phyloP scores from a whole-genome alignment of 2,113 vertebrate genomes.

The Irena cyanogastra region DNA sequence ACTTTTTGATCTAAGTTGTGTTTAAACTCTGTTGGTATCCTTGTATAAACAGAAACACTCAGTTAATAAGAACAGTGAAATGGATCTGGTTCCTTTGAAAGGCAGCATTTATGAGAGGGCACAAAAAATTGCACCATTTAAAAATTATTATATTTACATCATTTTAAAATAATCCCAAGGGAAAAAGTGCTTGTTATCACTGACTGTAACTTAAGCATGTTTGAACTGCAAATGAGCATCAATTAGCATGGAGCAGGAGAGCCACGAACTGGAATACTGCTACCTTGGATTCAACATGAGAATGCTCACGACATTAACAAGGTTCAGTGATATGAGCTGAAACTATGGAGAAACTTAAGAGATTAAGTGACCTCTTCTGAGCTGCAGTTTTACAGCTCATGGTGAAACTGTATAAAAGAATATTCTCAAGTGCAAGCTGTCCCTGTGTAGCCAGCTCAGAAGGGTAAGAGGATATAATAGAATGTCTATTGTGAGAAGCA shows the following conservation, averaged over 20 bases:
- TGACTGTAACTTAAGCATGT: background rate
- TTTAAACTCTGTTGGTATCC: background rate
- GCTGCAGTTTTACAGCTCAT: background rate
- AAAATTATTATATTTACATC: background rate
- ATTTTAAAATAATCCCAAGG: background rate
- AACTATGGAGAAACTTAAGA: background rate
- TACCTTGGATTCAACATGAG: background rate
- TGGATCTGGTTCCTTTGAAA: background rate
- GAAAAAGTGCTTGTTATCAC: background rate
- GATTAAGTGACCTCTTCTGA: background rate
- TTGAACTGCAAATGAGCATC: background rate
- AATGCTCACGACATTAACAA: background rate
- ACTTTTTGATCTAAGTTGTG: background rate
- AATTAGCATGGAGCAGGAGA: background rate
- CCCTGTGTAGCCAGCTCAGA: background rate
- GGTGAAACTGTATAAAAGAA: background rate
- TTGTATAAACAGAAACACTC: background rate
- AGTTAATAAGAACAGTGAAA: background rate
- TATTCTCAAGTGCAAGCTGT: background rate
- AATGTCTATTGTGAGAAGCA: background rate
- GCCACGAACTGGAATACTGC: background rate
- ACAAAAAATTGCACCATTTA: background rate
- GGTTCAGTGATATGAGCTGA: background rate
- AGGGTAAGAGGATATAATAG: background rate
- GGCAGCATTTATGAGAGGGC: background rate